Evolutionary conservation across 2,797 vertebrate species (phyloP), one percentile per base, ranked within the genome.

Genomic region (Siniperca scherzeri): DNA sequence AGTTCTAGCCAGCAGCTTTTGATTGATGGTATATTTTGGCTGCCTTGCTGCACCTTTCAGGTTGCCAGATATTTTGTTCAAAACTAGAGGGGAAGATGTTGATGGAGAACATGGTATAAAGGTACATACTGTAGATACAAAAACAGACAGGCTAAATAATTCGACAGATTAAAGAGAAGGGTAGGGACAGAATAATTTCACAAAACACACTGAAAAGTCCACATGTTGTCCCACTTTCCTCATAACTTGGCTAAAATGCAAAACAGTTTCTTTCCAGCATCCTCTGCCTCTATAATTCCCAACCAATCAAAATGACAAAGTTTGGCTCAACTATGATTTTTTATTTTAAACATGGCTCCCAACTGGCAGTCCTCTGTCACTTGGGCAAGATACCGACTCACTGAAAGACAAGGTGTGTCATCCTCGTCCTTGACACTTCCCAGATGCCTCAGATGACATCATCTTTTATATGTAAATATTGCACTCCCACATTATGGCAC

Each of bases 301-400:
- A 33, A 78, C 85, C 84, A 84, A 78, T 90, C 86, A 78, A 79
- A 83, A 72, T 82, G 68, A 82, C 61, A 79, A 83, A 73, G 36
- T 62, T 59, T 82, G 76, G 68, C 86, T 30, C 53, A n/a, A 25
- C 53, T 9, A 2, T 33, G 12, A 30, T 36, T 68, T 83, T 56
- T 48, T 46, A 17, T 56, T 73, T 62, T 22, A 52, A 74, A 62
- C 69, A 66, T 50, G 52, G 22, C 67, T 74, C 48, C 81, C 50
- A 42, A 57, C 68, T 76, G 74, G 40, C 76, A 65, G 76, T 50
- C 40, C 52, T 40, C 53, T 48, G 78, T 88, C 80, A 85, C 85
- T 48, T 22, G 19, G 61, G 64, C 60, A 76, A 36, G 30, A 60
- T 67, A 70, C 77, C 7, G 56, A 81, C 76, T 81, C 67, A 40